Conservation (phyloP, 2,113 vertebrate species). For the Paralichthys olivaceus region DNA sequence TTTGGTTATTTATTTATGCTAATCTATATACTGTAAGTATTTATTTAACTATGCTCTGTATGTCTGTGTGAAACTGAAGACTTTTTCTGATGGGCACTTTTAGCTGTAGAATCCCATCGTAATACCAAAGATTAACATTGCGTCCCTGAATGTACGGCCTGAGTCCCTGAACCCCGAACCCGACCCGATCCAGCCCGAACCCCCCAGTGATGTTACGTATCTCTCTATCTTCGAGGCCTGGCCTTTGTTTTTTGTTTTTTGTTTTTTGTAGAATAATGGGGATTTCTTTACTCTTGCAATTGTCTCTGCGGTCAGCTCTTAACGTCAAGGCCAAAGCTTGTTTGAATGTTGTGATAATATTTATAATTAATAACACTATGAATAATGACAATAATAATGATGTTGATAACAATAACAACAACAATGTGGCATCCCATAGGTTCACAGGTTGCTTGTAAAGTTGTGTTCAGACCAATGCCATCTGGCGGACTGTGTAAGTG, state of each 20-base stretch:
- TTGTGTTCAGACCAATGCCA: slow-evolving; percentile 67
- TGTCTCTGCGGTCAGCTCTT: slow-evolving; percentile 78
- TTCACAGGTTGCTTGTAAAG: slow-evolving; percentile 75
- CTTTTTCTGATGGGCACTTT: slow-evolving; percentile 84
- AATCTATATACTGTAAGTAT: slow-evolving; percentile 84
- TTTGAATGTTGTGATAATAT: slow-evolving; percentile 81
- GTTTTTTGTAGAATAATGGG: slow-evolving; percentile 67
- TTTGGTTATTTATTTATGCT: slow-evolving; percentile 83
- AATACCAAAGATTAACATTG: slow-evolving; percentile 87
- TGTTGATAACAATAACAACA: slow-evolving; percentile 39
- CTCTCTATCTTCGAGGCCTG: slow-evolving; percentile 72
- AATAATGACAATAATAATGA: slow-evolving; percentile 61
- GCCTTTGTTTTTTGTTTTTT: slow-evolving; percentile 50
- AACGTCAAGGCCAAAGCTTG: slow-evolving; percentile 77
- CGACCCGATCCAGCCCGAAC: slow-evolving; percentile 33
- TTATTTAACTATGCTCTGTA: slow-evolving; percentile 84
- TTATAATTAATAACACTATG: slow-evolving; percentile 71
- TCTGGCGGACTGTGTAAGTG: slow-evolving; percentile 60
- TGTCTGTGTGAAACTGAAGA: slow-evolving; percentile 82
- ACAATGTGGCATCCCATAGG: slow-evolving; percentile 71
- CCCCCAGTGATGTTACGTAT: slow-evolving; percentile 73
- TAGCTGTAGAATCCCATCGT: slow-evolving; percentile 84
- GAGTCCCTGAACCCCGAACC: slow-evolving; percentile 57
- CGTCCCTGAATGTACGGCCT: slow-evolving; percentile 85
- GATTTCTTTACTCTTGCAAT: slow-evolving; percentile 78